A percentile compares a stretch with the other conserved stretches of the same genome.
phyloP scores from a whole-genome alignment of 2,797 vertebrate species.

The Okamejei kenojei region DNA sequence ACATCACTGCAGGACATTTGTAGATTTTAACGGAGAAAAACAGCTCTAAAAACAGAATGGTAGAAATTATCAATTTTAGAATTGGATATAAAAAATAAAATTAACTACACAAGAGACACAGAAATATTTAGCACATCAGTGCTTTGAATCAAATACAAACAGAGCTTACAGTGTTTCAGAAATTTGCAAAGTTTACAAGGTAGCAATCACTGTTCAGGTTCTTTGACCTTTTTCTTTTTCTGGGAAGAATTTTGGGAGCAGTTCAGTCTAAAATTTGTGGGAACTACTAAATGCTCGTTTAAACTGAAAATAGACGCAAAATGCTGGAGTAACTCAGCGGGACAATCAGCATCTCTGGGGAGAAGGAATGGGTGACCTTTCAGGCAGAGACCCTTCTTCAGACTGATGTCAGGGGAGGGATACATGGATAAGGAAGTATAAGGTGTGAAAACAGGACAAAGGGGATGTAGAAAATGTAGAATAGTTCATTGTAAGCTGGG shows the following conservation, averaged over 20 bases:
- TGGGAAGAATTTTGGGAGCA: not conserved
- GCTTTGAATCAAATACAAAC: not conserved
- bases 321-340: no score
- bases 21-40: not conserved
- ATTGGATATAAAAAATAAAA: constrained; percentile 2
- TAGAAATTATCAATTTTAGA: not conserved
- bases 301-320: no score
- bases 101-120: not conserved
- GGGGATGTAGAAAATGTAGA: no score
- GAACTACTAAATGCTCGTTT: no score
- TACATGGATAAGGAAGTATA: no score
- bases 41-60: not conserved
- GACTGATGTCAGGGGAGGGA: no score
- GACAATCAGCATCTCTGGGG: no score
- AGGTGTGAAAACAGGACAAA: no score
- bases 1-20: not conserved
- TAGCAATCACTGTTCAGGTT: not conserved
- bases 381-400: no score
- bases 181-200: not conserved
- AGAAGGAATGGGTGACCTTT: no score
- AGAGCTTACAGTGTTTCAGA: not conserved
- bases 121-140: not conserved
- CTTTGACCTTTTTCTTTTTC: not conserved
- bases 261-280: no score
- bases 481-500: no score